These are phyloP conservation scores for Azorinus chamasolen DNA, from an alignment of 2,888 invertebrate genomes.

Conservation along the genomic window DNA sequence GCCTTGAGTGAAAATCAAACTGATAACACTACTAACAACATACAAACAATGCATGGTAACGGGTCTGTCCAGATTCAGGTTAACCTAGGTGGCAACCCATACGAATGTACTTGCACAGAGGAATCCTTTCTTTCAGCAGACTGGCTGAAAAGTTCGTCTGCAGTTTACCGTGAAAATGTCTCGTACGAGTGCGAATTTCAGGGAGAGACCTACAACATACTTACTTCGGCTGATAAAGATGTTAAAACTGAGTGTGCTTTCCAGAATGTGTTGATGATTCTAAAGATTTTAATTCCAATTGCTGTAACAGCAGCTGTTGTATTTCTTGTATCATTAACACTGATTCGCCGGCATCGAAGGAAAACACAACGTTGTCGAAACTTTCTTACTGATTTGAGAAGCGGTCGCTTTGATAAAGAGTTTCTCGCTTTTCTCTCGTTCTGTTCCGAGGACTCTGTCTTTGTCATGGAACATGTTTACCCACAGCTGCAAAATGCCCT, in stretches of 20 bases:
- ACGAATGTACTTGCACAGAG: conserved; percentile 13
- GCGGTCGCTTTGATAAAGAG: background rate
- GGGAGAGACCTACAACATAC: background rate
- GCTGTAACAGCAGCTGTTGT: background rate
- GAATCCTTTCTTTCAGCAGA: background rate
- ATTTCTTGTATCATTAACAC: no score
- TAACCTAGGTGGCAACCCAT: conserved; percentile 6
- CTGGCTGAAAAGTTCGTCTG: conserved; percentile 4
- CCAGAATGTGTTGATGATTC: background rate
- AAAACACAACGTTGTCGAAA: conserved; percentile 3
- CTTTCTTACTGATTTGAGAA: background rate
- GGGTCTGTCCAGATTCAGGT: background rate
- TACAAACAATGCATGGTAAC: no score
- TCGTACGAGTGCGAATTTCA: conserved; percentile 7
- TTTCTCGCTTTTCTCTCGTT: conserved; percentile 29
- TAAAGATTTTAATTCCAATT: background rate
- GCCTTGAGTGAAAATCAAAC: no score
- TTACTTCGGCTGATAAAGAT: background rate
- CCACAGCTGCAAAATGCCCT: conserved; percentile 15
- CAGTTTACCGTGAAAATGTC: background rate
- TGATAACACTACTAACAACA: no score
- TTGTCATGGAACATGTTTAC: conserved; percentile 21
- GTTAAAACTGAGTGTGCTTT: background rate
- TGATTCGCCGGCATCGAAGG: no score
- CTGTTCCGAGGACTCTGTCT: conserved; percentile 23